Evolutionary conservation across 2,797 vertebrate genomes (phyloP).

Genomic region (Acipenser oxyrinchus): DNA sequence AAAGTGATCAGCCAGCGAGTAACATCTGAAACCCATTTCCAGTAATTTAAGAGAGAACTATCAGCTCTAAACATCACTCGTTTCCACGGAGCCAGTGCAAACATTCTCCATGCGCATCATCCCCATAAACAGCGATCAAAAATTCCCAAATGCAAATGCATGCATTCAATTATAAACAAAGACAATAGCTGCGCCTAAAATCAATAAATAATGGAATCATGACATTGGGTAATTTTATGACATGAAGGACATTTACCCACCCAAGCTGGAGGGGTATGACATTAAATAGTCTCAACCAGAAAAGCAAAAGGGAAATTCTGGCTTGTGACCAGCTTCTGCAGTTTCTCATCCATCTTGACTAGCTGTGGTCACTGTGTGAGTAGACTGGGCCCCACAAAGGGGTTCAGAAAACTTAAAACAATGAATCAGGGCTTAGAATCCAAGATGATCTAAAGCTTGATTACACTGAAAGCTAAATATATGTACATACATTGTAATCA

Average conservation of each 20-base stretch:
- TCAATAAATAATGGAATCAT: conserved; percentile 15
- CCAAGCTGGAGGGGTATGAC: conserved; percentile 14
- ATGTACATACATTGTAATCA: neutral
- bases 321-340: neutral
- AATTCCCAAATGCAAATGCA: conserved; percentile 47
- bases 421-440: neutral
- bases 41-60: conserved; percentile 68
- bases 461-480: neutral
- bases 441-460: neutral
- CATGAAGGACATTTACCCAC: conserved; percentile 19
- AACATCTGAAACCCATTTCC: conserved; percentile 73
- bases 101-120: conserved; percentile 33
- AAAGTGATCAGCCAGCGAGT: conserved; percentile 60
- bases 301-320: neutral
- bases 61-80: conserved; percentile 62
- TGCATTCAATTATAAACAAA: conserved; percentile 31
- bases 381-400: conserved; percentile 1
- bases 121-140: conserved; percentile 54
- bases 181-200: conserved; percentile 5
- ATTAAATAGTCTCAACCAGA: neutral
- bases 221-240: conserved; percentile 15
- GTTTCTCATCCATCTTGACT: neutral
- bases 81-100: conserved; percentile 63
- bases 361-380: neutral
- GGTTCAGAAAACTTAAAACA: neutral